Conservation (phyloP, 2,888 invertebrate species). For the Ophraella communa region DNA sequence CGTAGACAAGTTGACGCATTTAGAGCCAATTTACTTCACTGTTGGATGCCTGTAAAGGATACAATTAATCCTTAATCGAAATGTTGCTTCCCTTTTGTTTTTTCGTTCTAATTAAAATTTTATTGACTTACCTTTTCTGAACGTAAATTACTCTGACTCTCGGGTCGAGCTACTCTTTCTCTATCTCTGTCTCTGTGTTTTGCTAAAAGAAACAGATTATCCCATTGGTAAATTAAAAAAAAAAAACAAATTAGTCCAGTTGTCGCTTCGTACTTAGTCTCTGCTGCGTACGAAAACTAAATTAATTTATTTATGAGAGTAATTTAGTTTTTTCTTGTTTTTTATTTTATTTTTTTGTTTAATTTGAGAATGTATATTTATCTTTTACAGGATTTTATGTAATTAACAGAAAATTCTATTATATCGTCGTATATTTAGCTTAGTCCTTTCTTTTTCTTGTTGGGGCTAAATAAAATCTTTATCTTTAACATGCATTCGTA, state of each 20-base stretch:
- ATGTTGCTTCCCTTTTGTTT: slow-evolving; percentile 38
- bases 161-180: too few relatives aligned
- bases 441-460: too few relatives aligned
- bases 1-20: slow-evolving; percentile 48
- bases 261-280: slow-evolving; percentile 16
- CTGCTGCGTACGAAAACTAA: slow-evolving; percentile 13
- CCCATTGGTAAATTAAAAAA: slow-evolving; percentile 20
- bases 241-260: slow-evolving; percentile 28
- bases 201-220: slow-evolving; percentile 24
- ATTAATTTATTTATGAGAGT: slow-evolving; percentile 24
- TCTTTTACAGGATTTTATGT: slow-evolving; percentile 10
- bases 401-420: slow-evolving; percentile 16
- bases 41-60: slow-evolving; percentile 44
- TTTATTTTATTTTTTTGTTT: slow-evolving; percentile 9
- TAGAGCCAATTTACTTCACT: slow-evolving; percentile 47
- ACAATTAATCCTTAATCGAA: slow-evolving; percentile 46
- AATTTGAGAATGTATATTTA: slow-evolving; percentile 3
- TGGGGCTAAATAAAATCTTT: too few relatives aligned
- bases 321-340: slow-evolving; percentile 26
- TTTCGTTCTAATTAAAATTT: slow-evolving; percentile 35
- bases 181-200: slow-evolving; percentile 14
- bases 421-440: too few relatives aligned
- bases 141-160: slow-evolving; percentile 19
- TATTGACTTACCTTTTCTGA: slow-evolving; percentile 33
- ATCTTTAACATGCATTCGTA: too few relatives aligned